phyloP scores from a whole-genome alignment of 2,797 vertebrate species.

The Nothura maculosa region DNA sequence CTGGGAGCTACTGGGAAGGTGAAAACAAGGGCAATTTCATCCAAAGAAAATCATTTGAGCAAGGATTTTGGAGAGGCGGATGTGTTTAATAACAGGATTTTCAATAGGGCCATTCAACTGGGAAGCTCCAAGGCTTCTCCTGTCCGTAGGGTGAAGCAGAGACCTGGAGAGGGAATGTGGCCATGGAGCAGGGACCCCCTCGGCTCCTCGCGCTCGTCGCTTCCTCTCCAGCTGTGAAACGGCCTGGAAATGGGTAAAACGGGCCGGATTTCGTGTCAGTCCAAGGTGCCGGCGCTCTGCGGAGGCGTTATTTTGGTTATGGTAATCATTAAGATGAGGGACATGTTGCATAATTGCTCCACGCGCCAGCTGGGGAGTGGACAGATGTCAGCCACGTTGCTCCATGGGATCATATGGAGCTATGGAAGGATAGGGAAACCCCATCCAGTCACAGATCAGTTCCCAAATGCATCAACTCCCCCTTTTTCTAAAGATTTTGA shows the following conservation, averaged over 20 bases:
- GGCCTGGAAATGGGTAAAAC: background rate
- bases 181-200: background rate
- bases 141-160: rapidly evolving
- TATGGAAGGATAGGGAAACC: background rate
- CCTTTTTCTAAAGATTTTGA: background rate
- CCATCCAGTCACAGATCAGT: background rate
- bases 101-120: constrained; percentile 19
- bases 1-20: background rate
- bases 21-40: constrained; percentile 67
- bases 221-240: rapidly evolving
- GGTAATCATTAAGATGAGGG: background rate
- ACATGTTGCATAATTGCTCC: background rate
- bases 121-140: background rate
- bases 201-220: rapidly evolving
- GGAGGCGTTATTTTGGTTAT: background rate
- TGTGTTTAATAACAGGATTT: background rate
- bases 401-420: background rate
- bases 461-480: too few species aligned
- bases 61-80: background rate
- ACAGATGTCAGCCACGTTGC: background rate
- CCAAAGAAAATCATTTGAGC: constrained; percentile 41
- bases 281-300: background rate
- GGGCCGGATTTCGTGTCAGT: background rate
- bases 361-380: background rate
- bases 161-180: background rate